A percentile compares a stretch with the other conserved stretches of the same genome.
phyloP scores from a whole-genome alignment of 2,113 vertebrate species.

The Corythoichthys intestinalis region DNA sequence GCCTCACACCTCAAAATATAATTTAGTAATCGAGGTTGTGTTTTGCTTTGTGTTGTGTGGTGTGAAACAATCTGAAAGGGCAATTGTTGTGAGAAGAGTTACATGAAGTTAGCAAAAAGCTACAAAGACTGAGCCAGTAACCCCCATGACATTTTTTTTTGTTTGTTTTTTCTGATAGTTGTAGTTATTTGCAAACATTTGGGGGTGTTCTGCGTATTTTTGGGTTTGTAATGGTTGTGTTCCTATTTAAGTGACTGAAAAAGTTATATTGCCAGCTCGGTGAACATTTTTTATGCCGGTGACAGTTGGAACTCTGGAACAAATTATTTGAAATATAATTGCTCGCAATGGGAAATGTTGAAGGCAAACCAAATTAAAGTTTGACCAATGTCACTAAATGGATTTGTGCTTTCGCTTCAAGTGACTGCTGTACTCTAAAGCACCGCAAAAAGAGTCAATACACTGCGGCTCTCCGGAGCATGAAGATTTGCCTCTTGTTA shows the following conservation, averaged over 20 bases:
- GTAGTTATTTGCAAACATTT: no score
- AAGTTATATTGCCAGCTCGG: neutral
- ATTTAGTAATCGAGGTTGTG: neutral
- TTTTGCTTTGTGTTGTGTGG: neutral
- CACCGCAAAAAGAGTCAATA: neutral
- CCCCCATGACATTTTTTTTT: no score
- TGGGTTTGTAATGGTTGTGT: neutral
- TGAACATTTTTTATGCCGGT: neutral
- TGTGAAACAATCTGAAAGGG: neutral
- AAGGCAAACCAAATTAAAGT: neutral
- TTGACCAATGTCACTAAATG: neutral
- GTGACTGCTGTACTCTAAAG: neutral
- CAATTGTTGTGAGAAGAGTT: no score
- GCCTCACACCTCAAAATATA: neutral
- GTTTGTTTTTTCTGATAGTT: no score
- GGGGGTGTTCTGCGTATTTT: neutral
- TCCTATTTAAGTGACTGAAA: neutral
- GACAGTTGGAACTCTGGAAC: neutral
- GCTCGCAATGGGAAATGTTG: neutral
- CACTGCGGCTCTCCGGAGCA: neutral
- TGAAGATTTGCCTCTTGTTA: slow-evolving; percentile 24
- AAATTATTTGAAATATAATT: neutral
- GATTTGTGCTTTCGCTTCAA: neutral
- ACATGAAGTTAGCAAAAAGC: neutral
- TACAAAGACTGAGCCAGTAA: neutral